A percentile compares a stretch with the other conserved stretches of the same genome.
Evolutionary conservation across 2,888 invertebrate genomes (phyloP).

Genomic region (Vanessa cardui): DNA sequence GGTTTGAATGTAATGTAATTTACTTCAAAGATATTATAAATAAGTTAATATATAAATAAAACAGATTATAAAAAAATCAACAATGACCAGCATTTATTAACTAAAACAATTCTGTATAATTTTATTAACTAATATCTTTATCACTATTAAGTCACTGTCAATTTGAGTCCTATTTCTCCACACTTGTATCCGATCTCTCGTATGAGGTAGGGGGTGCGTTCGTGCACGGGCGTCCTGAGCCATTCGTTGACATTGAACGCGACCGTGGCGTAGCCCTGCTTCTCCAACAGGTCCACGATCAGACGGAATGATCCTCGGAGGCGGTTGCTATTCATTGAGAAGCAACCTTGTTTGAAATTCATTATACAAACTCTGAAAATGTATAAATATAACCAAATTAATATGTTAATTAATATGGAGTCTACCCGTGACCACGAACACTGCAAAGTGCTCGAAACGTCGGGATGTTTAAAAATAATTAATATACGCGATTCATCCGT

Average conservation of each 20-base stretch:
- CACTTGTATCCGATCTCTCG: constrained; percentile 76
- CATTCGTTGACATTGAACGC: constrained; percentile 80
- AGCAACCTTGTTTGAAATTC: constrained; percentile 78
- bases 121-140: constrained; percentile 1
- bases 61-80: constrained; percentile 28
- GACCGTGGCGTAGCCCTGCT: constrained; percentile 80
- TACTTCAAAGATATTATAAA: no score
- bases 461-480: no score
- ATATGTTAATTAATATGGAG: no score
- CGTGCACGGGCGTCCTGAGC: constrained; percentile 78
- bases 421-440: no score
- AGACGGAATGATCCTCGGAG: constrained; percentile 79
- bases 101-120: constrained; percentile 35
- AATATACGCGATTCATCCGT: no score
- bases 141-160: constrained; percentile 55
- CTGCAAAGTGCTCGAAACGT: no score
- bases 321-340: constrained; percentile 82
- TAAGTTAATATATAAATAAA: constrained; percentile 19
- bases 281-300: constrained; percentile 81
- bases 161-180: constrained; percentile 71
- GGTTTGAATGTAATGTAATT: no score
- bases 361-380: constrained; percentile 83
- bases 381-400: background rate
- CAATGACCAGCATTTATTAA: constrained; percentile 37
- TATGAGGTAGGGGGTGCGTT: constrained; percentile 85